Conservation (phyloP, 1,140 invertebrate genomes). For the Samia ricini region DNA sequence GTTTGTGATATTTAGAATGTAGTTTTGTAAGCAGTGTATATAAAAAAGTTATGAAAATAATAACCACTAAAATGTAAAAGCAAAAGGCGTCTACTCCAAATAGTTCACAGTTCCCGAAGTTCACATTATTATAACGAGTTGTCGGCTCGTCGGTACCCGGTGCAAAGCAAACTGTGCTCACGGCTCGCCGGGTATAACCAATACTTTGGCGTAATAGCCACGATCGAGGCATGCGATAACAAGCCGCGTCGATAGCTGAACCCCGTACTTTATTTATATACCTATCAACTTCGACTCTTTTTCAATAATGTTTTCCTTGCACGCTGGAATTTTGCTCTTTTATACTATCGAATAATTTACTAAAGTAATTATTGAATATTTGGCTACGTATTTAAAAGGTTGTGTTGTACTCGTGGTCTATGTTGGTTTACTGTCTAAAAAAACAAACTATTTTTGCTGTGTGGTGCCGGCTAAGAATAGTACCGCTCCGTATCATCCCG, state of each 20-base stretch:
- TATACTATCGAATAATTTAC: slow-evolving; percentile 65
- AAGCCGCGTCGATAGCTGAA: slow-evolving; percentile 75
- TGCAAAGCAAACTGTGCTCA: slow-evolving; percentile 74
- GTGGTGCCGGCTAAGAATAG: too few relatives aligned
- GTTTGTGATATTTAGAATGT: too few relatives aligned
- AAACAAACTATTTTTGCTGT: too few relatives aligned
- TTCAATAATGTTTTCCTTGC: slow-evolving; percentile 74
- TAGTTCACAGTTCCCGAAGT: slow-evolving; percentile 67
- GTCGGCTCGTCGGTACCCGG: slow-evolving; percentile 51
- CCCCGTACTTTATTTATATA: slow-evolving; percentile 77
- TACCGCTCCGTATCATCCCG: too few relatives aligned
- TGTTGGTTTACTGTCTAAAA: too few relatives aligned
- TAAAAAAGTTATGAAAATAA: slow-evolving; percentile 1
- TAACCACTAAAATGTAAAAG: not conserved
- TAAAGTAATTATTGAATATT: slow-evolving; percentile 65
- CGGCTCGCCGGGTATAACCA: slow-evolving; percentile 63
- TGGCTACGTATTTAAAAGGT: too few relatives aligned
- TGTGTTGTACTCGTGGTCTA: too few relatives aligned
- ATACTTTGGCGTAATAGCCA: slow-evolving; percentile 70
- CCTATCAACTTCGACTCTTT: slow-evolving; percentile 69
- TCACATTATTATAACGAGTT: slow-evolving; percentile 77
- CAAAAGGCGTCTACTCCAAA: slow-evolving; percentile 40
- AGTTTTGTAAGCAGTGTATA: too few relatives aligned
- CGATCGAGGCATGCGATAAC: slow-evolving; percentile 75
- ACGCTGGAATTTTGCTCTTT: slow-evolving; percentile 73